A percentile compares a stretch with the other conserved stretches of the same genome.
Conservation (phyloP, 2,888 invertebrate genomes). For the Thumatha senex region DNA sequence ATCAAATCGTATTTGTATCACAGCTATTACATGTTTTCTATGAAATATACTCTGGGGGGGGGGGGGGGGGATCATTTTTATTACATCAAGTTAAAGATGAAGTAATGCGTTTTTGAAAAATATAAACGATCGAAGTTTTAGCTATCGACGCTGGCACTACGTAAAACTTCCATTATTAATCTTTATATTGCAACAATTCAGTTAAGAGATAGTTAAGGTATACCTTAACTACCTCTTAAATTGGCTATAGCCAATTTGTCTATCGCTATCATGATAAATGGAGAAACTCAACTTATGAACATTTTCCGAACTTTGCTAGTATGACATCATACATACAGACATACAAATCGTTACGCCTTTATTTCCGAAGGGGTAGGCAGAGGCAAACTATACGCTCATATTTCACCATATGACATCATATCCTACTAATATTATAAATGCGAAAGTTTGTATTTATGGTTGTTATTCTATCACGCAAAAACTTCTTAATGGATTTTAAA, state of each 20-base stretch:
- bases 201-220: constrained; percentile 24
- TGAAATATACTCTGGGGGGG: not conserved
- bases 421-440: no score
- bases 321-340: no score
- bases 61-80: constrained; percentile 9
- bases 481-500: no score
- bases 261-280: constrained; percentile 28
- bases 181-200: constrained; percentile 34
- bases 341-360: no score
- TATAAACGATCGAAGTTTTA: constrained; percentile 31
- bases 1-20: no score
- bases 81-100: constrained; percentile 8
- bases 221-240: no score
- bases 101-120: constrained; percentile 27
- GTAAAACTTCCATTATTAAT: constrained; percentile 24
- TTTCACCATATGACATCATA: no score
- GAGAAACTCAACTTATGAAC: constrained; percentile 31
- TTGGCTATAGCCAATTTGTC: constrained; percentile 39
- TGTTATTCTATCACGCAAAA: no score
- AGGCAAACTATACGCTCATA: no score
- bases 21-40: no score
- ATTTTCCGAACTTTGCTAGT: constrained; percentile 29
- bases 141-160: constrained; percentile 27
- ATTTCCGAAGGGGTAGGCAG: no score
- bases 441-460: no score